phyloP scores from a whole-genome alignment of 2,888 invertebrate genomes.

The Tipula lateralis region DNA sequence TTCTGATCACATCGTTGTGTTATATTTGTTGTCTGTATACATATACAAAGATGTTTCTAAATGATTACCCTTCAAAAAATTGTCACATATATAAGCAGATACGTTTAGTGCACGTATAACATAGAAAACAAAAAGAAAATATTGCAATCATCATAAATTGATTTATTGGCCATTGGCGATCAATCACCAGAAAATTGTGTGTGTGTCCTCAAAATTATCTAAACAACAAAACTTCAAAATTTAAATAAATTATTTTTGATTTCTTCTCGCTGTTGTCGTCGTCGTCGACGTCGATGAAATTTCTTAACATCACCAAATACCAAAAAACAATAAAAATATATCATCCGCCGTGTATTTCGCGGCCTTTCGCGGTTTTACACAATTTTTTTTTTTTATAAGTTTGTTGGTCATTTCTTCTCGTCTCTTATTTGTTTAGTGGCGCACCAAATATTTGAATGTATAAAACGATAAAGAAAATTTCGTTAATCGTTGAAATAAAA shows the following conservation, averaged over 20 bases:
- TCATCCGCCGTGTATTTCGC: not conserved
- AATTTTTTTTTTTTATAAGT: not conserved
- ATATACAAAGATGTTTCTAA: not conserved
- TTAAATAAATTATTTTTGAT: slow-evolving; percentile 11
- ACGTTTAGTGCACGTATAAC: not conserved
- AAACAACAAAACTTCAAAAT: not conserved
- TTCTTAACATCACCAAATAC: not conserved
- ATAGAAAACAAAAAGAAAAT: not conserved
- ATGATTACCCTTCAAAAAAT: not conserved
- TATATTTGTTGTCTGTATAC: not conserved
- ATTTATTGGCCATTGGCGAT: not conserved
- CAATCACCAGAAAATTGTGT: slow-evolving; percentile 20
- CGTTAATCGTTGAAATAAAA: not conserved
- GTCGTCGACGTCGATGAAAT: not conserved
- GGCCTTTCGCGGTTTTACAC: not conserved
- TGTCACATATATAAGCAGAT: not conserved
- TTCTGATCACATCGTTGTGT: not conserved
- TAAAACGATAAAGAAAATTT: not conserved
- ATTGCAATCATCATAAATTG: not conserved
- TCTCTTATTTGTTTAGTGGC: not conserved
- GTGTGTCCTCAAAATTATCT: not conserved
- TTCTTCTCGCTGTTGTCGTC: too few relatives aligned
- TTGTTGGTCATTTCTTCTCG: not conserved
- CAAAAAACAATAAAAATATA: not conserved
- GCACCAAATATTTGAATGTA: not conserved